These are phyloP conservation scores for Hypothenemus hampei DNA, from an alignment of 1,140 invertebrate genomes.

Conservation along the genomic window DNA sequence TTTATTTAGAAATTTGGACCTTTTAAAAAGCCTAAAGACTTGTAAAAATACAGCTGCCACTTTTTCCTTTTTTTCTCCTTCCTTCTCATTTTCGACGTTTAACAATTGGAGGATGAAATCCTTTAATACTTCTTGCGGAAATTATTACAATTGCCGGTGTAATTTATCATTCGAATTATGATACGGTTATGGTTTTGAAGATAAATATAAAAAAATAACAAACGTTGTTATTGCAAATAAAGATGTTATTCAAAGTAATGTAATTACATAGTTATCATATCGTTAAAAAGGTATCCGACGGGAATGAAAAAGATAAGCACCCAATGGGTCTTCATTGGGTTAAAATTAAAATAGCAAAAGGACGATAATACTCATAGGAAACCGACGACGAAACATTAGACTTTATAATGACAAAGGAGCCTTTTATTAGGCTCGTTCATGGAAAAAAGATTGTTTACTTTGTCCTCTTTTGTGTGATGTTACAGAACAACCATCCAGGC, in stretches of 20 bases:
- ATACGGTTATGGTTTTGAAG: too few species aligned
- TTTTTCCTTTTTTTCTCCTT: background rate
- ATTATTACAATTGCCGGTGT: too few species aligned
- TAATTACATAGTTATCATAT: too few species aligned
- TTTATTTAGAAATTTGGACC: slow-evolving; percentile 3
- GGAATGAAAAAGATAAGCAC: too few species aligned
- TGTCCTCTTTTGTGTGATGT: slow-evolving; percentile 33
- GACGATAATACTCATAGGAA: background rate
- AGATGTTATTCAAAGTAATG: too few species aligned
- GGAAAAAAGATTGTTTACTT: slow-evolving; percentile 30
- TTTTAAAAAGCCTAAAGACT: slow-evolving; percentile 11
- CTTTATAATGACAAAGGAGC: slow-evolving; percentile 30
- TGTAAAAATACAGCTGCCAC: slow-evolving; percentile 7
- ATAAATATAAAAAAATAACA: too few species aligned
- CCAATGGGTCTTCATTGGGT: too few species aligned
- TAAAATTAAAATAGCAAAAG: too few species aligned
- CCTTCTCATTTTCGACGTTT: background rate
- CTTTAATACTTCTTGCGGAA: too few species aligned
- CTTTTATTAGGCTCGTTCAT: slow-evolving; percentile 18
- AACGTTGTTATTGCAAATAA: too few species aligned
- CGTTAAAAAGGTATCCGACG: too few species aligned
- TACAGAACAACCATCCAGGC: slow-evolving; percentile 71
- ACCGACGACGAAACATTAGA: slow-evolving; percentile 4
- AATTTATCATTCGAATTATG: too few species aligned
- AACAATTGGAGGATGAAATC: background rate